Conservation (phyloP, 2,797 vertebrate genomes). For the Megaceryle alcyon region DNA sequence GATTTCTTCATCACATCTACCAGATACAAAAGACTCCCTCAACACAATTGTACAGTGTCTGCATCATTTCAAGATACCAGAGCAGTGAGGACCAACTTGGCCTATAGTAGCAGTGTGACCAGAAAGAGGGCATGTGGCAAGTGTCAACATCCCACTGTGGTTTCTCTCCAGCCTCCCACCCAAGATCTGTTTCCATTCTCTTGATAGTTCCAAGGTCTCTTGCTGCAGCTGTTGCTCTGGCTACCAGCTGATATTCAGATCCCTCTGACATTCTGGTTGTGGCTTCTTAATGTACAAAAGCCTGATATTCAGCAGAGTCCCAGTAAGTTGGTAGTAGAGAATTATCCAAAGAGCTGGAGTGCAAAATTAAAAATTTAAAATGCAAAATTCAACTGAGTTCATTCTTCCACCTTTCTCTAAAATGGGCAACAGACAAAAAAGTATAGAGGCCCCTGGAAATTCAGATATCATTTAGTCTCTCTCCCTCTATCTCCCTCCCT, state of each 20-base stretch:
- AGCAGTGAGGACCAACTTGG: neutral
- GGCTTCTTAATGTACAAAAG: neutral
- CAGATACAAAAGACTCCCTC: neutral
- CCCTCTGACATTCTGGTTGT: neutral
- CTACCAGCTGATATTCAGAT: neutral
- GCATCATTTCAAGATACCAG: neutral
- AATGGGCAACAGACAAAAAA: neutral
- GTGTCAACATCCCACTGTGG: accelerated
- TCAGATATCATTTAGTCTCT: neutral
- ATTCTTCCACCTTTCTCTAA: neutral
- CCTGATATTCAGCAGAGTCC: neutral
- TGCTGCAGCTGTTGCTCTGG: neutral
- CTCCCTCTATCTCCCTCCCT: neutral
- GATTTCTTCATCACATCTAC: neutral
- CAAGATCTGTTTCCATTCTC: neutral
- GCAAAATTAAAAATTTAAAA: neutral
- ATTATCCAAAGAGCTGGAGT: neutral
- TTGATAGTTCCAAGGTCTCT: neutral
- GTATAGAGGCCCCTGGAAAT: neutral
- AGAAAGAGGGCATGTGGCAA: neutral
- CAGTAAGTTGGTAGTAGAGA: neutral
- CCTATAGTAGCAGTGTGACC: accelerated
- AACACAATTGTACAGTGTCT: neutral
- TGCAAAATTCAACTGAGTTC: neutral
- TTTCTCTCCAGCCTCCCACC: neutral